phyloP scores from a whole-genome alignment of 2,888 invertebrate genomes.

The Tipula helvola region DNA sequence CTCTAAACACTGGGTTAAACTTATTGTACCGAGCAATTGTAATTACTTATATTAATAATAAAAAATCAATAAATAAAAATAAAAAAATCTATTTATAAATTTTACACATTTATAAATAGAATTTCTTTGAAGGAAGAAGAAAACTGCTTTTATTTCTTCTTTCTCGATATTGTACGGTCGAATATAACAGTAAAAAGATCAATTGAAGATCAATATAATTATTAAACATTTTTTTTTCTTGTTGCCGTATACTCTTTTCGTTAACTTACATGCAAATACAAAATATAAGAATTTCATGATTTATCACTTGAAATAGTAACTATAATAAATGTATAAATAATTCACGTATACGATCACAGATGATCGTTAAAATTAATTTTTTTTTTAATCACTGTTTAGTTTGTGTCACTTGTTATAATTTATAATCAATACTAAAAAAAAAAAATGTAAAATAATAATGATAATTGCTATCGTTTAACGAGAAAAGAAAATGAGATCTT shows the following conservation, averaged over 20 bases:
- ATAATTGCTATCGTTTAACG: not conserved
- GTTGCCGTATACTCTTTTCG: not conserved
- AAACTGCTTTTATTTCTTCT: not conserved
- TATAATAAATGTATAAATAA: not conserved
- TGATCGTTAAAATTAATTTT: not conserved
- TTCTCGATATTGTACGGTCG: not conserved
- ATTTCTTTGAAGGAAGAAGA: not conserved
- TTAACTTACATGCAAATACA: not conserved
- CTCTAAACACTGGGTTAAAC: not conserved
- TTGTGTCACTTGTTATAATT: not conserved
- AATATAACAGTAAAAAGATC: not conserved
- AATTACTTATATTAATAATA: not conserved
- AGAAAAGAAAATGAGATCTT: not conserved
- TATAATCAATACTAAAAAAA: not conserved
- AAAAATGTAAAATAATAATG: not conserved
- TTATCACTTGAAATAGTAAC: not conserved
- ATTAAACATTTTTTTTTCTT: not conserved
- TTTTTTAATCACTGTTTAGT: not conserved
- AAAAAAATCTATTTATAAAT: not conserved
- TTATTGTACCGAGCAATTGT: not conserved
- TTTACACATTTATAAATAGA: not conserved
- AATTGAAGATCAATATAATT: not conserved
- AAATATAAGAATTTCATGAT: not conserved
- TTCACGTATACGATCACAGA: not conserved
- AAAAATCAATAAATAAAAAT: not conserved